Evolutionary conservation across 2,113 vertebrate genomes (phyloP), one percentile per base, ranked within the genome.

Genomic region (Alethe castanea): DNA sequence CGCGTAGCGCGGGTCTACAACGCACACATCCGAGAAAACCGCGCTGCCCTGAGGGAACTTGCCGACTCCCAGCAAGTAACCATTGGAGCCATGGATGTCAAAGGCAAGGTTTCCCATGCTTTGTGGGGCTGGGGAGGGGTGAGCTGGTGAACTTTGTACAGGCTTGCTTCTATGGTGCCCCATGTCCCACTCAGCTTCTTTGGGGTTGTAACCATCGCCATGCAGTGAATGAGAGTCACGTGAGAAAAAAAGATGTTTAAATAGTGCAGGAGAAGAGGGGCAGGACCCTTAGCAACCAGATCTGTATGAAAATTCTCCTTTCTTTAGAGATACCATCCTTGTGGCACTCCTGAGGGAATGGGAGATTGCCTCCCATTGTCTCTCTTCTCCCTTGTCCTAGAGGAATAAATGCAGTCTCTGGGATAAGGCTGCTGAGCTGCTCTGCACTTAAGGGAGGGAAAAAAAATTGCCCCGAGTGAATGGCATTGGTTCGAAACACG

Each of bases 21-120:
- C 2, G 1, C 0, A 8, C 0, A 16, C 4, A 0, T 0, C 2
- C 0, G 3, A 12, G 0, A 0, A 2, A 36, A 0, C 13, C 0
- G 3, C 9, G 3, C 1, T 3, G 59, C 11, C 33, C 77, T 96
- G 73, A 33, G 7, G 65, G 3, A 44, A 0, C 92, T 95, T 22
- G 0, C 0, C 4, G 12, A 0, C 4, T 3, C 1, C 0, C 0
- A 0, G 0, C 35, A 3, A 31, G 76, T 74, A 36, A 50, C 0
- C 3, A 38, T 91, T 17, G 0, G 0, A 4, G 42, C 66, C 73
- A 92, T 92, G 95, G 0, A 54, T 6, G 28, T 0, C 0, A 0
- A 9, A 95, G 91, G 91, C 54, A 95, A 86, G 72, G 6, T 40
- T 88, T 65, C 33, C 23, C 5, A 0, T 36, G 38, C 29, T 86